Base-by-base conservation (phyloP, 2,888 invertebrate genomes). In the Mimas tiliae region DNA sequence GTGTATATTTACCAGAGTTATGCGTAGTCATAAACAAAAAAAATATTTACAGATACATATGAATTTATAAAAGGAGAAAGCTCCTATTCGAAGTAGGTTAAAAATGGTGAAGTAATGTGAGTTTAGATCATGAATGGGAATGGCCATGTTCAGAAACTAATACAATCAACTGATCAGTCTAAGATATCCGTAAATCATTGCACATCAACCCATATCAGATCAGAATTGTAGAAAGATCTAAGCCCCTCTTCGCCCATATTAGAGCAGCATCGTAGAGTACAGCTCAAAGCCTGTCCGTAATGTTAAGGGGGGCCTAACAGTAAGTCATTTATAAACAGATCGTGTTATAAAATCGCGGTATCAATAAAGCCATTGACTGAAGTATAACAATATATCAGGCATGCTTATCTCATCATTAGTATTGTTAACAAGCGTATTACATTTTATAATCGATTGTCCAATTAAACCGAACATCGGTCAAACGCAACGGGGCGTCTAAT, bases 351-450 rank as follows among this genome's bases (percentile, higher is more conserved):
- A 27, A 27, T 6, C 33, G 12, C 53, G 14, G 27, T n/a, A 33
- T 53, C 53, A 53, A 53, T 53, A 34, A 53, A 53, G 53, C 53
- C 53, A 34, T 53, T 53, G 33, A 19, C 9, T 38, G 0, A 16
- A 16, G n/a, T 33, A 14, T 11, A 14, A n/a, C n/a, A n/a, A 14
- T 58, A 38, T 58, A 58, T 58, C 42, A 38, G 19, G 12, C 58
- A 9, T 12, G 21, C 38, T 38, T 19, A 58, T 58, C 58, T 42
- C 58, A 50, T 7, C 53, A 71, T 65, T 52, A 68, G 58, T 62
- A 67, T 68, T 66, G 72, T 70, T 68, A 71, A 72, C 72, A 70
- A 70, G 69, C 67, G 65, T 51, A 62, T 63, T 68, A 72, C 71
- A 71, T 69, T 62, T 67, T 62, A 51, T 8, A 68, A 62, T 58